Evolutionary conservation across 2,888 invertebrate genomes (phyloP).

Genomic region (Tetanocera ferruginea): DNA sequence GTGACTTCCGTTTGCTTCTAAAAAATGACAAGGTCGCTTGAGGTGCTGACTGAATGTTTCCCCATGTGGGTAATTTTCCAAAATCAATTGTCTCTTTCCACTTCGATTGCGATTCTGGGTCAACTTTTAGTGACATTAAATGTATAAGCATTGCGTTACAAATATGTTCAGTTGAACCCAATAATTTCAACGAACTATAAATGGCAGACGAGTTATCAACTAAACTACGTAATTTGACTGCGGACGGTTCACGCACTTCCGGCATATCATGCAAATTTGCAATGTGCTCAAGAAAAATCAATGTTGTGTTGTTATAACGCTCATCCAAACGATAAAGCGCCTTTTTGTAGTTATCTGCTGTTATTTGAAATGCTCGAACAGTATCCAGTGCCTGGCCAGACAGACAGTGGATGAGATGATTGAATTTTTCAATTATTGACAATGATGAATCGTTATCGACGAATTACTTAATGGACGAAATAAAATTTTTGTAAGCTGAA

Average conservation of each 20-base stretch:
- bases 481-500: slow-evolving; percentile 39
- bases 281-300: not conserved
- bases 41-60: slow-evolving; percentile 34
- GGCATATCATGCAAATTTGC: not conserved
- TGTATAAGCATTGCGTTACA: slow-evolving; percentile 41
- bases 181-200: slow-evolving; percentile 33
- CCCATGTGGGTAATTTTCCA: slow-evolving; percentile 32
- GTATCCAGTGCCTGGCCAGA: slow-evolving; percentile 4
- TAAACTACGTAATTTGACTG: slow-evolving; percentile 37
- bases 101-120: slow-evolving; percentile 29
- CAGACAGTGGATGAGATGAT: not conserved
- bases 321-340: not conserved
- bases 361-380: slow-evolving; percentile 1
- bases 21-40: slow-evolving; percentile 38
- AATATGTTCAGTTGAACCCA: slow-evolving; percentile 39
- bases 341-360: not conserved
- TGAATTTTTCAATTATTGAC: slow-evolving; percentile 16
- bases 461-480: not conserved
- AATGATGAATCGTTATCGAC: slow-evolving; percentile 6
- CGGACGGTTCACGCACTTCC: slow-evolving; percentile 30
- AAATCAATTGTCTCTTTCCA: slow-evolving; percentile 39
- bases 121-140: slow-evolving; percentile 38
- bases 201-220: slow-evolving; percentile 38
- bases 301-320: slow-evolving; percentile 4
- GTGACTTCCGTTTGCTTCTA: slow-evolving; percentile 26